Evolutionary conservation across 2,888 invertebrate species (phyloP).

Genomic region (Cantharis rustica): DNA sequence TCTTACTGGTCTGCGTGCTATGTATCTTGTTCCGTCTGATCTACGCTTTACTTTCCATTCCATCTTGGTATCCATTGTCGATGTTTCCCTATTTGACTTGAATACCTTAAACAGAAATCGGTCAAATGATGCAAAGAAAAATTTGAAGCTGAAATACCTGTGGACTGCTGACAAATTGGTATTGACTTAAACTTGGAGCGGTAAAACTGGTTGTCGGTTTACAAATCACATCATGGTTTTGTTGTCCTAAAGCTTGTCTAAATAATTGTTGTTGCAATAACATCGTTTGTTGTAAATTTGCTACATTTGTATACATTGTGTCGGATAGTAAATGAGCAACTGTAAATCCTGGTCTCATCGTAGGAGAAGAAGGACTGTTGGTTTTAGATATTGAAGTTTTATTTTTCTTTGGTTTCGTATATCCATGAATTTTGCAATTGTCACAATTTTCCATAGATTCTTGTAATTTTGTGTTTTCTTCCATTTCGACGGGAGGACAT

Average conservation of each 20-base stretch:
- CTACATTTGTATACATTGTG: constrained; percentile 73
- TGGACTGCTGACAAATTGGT: constrained; percentile 64
- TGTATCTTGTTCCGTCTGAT: constrained; percentile 77
- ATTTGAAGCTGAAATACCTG: constrained; percentile 4
- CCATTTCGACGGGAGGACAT: constrained; percentile 44
- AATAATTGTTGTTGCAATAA: constrained; percentile 69
- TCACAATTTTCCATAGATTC: constrained; percentile 42
- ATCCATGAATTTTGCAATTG: constrained; percentile 40
- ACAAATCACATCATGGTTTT: constrained; percentile 43
- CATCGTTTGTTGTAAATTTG: constrained; percentile 71
- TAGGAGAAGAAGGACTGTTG: constrained; percentile 46
- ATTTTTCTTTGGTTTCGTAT: constrained; percentile 44
- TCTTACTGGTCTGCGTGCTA: constrained; percentile 72
- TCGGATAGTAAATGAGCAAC: constrained; percentile 57
- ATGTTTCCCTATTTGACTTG: constrained; percentile 21
- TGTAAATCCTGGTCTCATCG: constrained; percentile 38
- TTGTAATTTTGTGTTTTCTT: constrained; percentile 38
- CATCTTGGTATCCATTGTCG: constrained; percentile 57
- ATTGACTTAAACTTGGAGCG: constrained; percentile 63
- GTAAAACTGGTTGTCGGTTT: constrained; percentile 56
- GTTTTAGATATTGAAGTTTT: constrained; percentile 42
- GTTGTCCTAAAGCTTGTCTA: constrained; percentile 58
- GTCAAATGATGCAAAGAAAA: not conserved
- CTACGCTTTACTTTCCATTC: constrained; percentile 79
- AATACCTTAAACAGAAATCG: constrained; percentile 3